phyloP scores from a whole-genome alignment of 1,140 invertebrate genomes.

The Aphelinus certus region DNA sequence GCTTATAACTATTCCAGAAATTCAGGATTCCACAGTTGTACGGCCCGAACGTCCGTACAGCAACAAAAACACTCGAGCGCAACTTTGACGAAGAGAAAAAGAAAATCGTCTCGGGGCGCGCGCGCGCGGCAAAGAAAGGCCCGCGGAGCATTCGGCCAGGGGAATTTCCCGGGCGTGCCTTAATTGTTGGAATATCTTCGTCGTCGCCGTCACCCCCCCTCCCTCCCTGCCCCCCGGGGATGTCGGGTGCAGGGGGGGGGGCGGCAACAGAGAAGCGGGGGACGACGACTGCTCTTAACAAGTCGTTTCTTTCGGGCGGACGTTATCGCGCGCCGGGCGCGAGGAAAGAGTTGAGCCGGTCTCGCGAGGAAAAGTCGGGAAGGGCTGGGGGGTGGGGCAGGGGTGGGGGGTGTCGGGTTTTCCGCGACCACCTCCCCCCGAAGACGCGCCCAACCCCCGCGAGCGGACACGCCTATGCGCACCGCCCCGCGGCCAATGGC shows the following conservation, averaged over 20 bases:
- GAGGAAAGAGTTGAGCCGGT: slow-evolving; percentile 30
- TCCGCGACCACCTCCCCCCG: slow-evolving; percentile 39
- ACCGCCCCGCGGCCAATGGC: slow-evolving; percentile 62
- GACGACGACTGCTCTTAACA: slow-evolving; percentile 25
- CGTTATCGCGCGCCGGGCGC: slow-evolving; percentile 30
- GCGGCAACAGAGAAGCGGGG: not conserved
- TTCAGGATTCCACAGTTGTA: too few species aligned
- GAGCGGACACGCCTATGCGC: slow-evolving; percentile 58
- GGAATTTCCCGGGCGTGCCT: slow-evolving; percentile 3
- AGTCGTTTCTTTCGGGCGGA: slow-evolving; percentile 32
- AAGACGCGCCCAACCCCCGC: not conserved
- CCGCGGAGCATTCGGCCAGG: not conserved
- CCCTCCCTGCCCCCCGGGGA: not conserved
- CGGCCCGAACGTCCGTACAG: too few species aligned
- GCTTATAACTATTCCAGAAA: too few species aligned
- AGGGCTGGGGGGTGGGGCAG: slow-evolving; percentile 40
- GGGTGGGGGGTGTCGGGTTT: slow-evolving; percentile 41
- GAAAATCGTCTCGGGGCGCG: too few species aligned
- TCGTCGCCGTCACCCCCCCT: not conserved
- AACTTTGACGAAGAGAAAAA: too few species aligned
- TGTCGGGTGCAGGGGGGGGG: too few species aligned
- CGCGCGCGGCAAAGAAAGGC: not conserved
- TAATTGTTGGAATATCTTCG: slow-evolving; percentile 33
- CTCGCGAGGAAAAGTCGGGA: slow-evolving; percentile 45
- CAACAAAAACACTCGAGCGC: too few species aligned